Conservation (phyloP, 2,113 vertebrate genomes). For the Dipodomys spectabilis region DNA sequence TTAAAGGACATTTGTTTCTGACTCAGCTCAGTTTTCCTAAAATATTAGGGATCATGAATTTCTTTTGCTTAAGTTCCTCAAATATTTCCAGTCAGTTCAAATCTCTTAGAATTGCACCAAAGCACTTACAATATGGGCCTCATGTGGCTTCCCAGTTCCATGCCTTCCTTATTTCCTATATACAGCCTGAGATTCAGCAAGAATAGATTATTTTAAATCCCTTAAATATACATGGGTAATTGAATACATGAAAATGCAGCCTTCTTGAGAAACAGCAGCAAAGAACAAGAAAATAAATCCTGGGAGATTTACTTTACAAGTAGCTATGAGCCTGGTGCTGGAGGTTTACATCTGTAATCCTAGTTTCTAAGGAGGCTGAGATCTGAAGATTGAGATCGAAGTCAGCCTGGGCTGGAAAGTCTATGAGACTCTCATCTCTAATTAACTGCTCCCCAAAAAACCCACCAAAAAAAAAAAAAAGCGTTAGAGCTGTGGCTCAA, state of each 20-base stretch:
- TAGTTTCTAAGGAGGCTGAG: too few relatives aligned
- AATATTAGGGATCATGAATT: background rate
- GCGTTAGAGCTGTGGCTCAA: too few relatives aligned
- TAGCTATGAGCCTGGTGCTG: too few relatives aligned
- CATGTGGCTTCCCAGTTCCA: background rate
- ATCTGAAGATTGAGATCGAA: too few relatives aligned
- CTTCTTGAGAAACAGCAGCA: background rate
- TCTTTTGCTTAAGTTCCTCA: background rate
- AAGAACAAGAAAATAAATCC: background rate
- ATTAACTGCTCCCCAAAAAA: too few relatives aligned
- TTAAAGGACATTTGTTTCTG: background rate
- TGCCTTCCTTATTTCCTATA: background rate
- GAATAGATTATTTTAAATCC: background rate
- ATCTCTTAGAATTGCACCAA: background rate
- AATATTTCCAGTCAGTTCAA: background rate
- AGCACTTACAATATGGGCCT: background rate
- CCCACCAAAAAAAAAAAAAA: too few relatives aligned
- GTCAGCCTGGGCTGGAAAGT: too few relatives aligned
- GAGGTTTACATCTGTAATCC: too few relatives aligned
- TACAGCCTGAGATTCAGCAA: background rate
- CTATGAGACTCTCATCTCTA: too few relatives aligned
- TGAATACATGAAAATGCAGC: background rate
- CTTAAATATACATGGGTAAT: background rate
- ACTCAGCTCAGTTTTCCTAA: constrained; percentile 2
- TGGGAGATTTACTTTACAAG: background rate